These are phyloP conservation scores for Rhinichthys osculus DNA, from an alignment of 2,797 vertebrate genomes.

Conservation along the genomic window DNA sequence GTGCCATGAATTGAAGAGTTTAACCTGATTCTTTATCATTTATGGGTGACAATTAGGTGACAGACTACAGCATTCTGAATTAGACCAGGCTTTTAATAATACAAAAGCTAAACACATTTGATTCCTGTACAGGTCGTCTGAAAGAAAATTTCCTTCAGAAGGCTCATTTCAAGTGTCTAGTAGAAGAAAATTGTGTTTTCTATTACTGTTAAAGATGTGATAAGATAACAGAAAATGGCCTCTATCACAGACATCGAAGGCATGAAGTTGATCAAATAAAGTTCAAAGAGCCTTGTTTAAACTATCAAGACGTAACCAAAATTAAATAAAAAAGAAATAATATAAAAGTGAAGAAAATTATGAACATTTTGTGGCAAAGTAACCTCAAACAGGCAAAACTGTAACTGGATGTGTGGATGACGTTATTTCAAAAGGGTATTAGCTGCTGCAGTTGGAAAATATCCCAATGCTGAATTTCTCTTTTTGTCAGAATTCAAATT, in stretches of 20 bases:
- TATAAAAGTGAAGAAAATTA: background rate
- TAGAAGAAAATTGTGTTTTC: conserved; percentile 19
- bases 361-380: background rate
- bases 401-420: background rate
- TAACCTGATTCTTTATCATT: conserved; percentile 55
- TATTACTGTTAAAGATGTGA: conserved; percentile 15
- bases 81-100: conserved; percentile 32
- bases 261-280: conserved; percentile 15
- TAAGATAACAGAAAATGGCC: conserved; percentile 2
- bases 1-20: conserved; percentile 38
- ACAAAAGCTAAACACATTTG: conserved; percentile 35
- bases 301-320: background rate
- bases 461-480: background rate
- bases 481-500: background rate
- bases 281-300: conserved; percentile 15
- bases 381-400: background rate
- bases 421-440: background rate
- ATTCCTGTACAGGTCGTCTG: conserved; percentile 17
- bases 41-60: conserved; percentile 43
- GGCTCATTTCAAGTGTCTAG: conserved; percentile 25
- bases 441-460: background rate
- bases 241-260: conserved; percentile 11
- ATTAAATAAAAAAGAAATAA: background rate
- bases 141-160: conserved; percentile 21
- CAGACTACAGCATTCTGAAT: conserved; percentile 39